These are phyloP conservation scores for Myrmecobius fasciatus DNA, from an alignment of 2,113 vertebrate species.

Conservation along the genomic window DNA sequence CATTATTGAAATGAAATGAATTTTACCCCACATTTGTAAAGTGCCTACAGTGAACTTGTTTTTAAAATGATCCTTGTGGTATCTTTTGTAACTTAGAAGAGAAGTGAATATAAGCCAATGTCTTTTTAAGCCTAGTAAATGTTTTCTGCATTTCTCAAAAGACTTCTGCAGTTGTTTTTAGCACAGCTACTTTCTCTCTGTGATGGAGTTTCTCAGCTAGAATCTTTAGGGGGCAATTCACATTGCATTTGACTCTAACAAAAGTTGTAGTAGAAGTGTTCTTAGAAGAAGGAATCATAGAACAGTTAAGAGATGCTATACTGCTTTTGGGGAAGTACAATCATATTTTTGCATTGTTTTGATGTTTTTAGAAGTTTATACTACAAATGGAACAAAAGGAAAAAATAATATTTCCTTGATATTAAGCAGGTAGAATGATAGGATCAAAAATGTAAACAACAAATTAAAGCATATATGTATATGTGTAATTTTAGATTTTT, in stretches of 20 bases:
- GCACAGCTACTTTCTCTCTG: background rate
- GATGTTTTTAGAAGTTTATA: background rate
- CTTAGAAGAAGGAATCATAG: background rate
- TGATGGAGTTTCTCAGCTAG: constrained; percentile 2
- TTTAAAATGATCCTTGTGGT: constrained; percentile 14
- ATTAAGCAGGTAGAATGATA: background rate
- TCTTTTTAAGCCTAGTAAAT: constrained; percentile 27
- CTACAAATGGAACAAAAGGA: background rate
- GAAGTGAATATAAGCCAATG: constrained; percentile 22
- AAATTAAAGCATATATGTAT: background rate
- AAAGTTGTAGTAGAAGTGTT: background rate
- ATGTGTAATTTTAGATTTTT: background rate
- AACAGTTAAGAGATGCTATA: background rate
- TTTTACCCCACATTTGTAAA: constrained; percentile 47
- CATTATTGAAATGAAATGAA: constrained; percentile 50
- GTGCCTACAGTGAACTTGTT: constrained; percentile 30
- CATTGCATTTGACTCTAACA: background rate
- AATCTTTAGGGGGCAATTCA: constrained; percentile 30
- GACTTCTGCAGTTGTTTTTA: constrained; percentile 12
- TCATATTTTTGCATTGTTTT: background rate
- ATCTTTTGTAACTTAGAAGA: constrained; percentile 43
- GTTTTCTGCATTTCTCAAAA: constrained; percentile 41
- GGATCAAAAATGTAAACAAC: background rate
- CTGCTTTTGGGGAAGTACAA: background rate
- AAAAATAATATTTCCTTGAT: background rate